A percentile compares a stretch with the other conserved stretches of the same genome.
These are phyloP conservation scores for Trichosurus vulpecula DNA, from an alignment of 2,797 vertebrate genomes.

Conservation along the genomic window DNA sequence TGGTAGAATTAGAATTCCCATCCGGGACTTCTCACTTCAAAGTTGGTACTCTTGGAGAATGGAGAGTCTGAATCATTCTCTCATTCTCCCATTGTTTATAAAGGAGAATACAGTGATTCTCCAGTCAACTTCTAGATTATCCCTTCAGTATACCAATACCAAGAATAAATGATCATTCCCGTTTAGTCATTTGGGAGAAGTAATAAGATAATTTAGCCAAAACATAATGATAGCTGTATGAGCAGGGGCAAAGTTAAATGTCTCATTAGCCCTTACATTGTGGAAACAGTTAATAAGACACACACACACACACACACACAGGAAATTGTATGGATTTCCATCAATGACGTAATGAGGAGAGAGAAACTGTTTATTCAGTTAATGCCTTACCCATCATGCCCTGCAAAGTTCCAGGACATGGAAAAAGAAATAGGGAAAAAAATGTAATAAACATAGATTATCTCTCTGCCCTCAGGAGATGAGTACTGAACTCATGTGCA, in stretches of 20 bases:
- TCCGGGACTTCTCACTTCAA: neutral
- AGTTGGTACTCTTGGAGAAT: neutral
- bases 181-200: conserved; percentile 28
- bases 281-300: conserved; percentile 21
- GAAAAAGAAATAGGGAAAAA: neutral
- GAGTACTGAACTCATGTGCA: conserved; percentile 5
- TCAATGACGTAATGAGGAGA: conserved; percentile 30
- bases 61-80: neutral
- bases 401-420: neutral
- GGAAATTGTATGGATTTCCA: conserved; percentile 24
- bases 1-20: neutral
- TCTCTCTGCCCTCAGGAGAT: conserved; percentile 41
- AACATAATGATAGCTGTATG: neutral
- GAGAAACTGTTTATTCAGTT: neutral
- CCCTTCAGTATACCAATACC: conserved; percentile 11
- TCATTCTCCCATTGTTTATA: neutral
- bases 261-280: conserved; percentile 41
- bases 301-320: neutral
- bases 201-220: conserved; percentile 44
- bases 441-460: conserved; percentile 28
- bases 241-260: conserved; percentile 14
- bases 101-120: conserved; percentile 13
- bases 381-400: conserved; percentile 45
- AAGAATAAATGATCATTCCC: conserved; percentile 21
- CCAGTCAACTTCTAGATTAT: neutral